A percentile compares a stretch with the other conserved stretches of the same genome.
These are phyloP conservation scores for Aleiodes alternator DNA, from an alignment of 2,888 invertebrate species.

Conservation along the genomic window DNA sequence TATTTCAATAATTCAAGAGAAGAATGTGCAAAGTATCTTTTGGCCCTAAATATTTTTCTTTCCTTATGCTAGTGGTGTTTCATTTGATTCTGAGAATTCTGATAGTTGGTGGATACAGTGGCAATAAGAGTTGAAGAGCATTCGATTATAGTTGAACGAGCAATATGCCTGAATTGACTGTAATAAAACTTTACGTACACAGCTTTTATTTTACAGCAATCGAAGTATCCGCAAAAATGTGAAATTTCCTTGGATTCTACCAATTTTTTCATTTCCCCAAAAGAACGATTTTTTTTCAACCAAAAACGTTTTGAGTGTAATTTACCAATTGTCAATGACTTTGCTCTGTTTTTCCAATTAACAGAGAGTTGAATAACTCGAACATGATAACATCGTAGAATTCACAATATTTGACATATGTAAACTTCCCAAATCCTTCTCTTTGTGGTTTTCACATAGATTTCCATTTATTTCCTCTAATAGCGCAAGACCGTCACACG, in stretches of 20 bases:
- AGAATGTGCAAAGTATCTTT: no score
- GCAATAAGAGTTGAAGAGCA: constrained; percentile 53
- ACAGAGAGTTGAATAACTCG: neutral
- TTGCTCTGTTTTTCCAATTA: no score
- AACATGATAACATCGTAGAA: neutral
- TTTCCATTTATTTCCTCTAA: neutral
- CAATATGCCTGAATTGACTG: constrained; percentile 51
- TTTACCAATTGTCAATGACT: neutral
- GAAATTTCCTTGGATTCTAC: constrained; percentile 11
- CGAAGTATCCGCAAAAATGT: neutral
- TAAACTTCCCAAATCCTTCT: neutral
- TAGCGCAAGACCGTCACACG: constrained; percentile 5
- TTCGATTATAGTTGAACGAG: constrained; percentile 49
- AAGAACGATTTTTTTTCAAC: neutral
- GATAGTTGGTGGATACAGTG: constrained; percentile 37
- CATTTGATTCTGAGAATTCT: constrained; percentile 14
- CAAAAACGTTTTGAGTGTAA: no score
- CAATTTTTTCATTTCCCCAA: neutral
- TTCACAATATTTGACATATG: neutral
- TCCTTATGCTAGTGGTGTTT: constrained; percentile 28
- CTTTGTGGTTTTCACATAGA: neutral
- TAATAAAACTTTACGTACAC: constrained; percentile 51
- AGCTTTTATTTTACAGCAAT: constrained; percentile 40
- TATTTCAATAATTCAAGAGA: no score
- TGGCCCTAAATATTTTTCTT: neutral